These are phyloP conservation scores for Cassiopea andromeda DNA, from an alignment of 30 jellyfish, hydroid and myxozoan genomes.

Conservation along the genomic window DNA sequence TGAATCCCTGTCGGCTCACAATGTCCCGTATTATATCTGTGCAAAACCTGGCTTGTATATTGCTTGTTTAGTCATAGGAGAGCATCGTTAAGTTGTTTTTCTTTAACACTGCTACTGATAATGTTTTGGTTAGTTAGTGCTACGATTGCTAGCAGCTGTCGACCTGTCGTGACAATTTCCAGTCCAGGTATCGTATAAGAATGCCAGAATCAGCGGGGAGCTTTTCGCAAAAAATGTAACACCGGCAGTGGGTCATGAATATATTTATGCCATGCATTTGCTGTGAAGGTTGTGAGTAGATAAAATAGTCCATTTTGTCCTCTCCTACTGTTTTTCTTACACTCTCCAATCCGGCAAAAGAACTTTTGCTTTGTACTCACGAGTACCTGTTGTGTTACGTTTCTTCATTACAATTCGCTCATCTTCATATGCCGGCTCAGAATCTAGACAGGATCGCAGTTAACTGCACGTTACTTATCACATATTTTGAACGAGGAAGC, in stretches of 20 bases:
- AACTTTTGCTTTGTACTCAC: neutral
- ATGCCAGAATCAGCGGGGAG: neutral
- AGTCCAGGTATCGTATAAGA: neutral
- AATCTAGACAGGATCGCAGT: too few relatives aligned
- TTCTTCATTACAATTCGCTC: neutral
- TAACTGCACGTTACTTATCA: too few relatives aligned
- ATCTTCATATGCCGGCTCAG: too few relatives aligned
- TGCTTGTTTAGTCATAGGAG: neutral
- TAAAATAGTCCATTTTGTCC: neutral
- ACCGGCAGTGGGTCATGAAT: neutral
- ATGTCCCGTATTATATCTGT: neutral
- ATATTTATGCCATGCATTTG: neutral
- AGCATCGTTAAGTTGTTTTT: neutral
- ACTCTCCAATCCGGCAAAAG: neutral
- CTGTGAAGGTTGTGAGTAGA: conserved; percentile 16
- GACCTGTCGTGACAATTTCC: neutral
- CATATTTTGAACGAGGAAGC: too few relatives aligned
- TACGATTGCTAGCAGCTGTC: neutral
- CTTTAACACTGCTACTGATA: neutral
- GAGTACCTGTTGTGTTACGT: neutral
- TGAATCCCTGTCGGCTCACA: neutral
- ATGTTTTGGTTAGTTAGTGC: neutral
- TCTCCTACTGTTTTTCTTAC: neutral
- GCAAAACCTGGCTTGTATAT: neutral
- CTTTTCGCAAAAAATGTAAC: neutral